phyloP scores from a whole-genome alignment of 2,888 invertebrate genomes.

The Leptinotarsa juncta region DNA sequence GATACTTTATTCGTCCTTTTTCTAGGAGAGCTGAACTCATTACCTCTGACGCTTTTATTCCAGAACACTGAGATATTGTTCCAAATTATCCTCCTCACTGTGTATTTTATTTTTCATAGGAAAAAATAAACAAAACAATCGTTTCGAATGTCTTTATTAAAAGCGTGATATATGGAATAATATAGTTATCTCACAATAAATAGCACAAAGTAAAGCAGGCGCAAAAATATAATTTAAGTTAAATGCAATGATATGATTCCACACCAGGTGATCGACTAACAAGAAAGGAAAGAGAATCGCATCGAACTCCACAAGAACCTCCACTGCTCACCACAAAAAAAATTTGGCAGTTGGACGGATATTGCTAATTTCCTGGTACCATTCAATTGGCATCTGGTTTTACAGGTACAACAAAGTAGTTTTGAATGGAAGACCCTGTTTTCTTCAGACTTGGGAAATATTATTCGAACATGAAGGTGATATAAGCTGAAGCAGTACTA shows the following conservation, averaged over 20 bases:
- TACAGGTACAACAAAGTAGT: neutral
- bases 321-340: neutral
- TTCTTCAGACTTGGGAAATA: neutral
- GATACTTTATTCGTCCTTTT: no score
- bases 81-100: neutral
- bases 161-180: constrained; percentile 38
- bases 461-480: neutral
- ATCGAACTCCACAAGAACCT: constrained; percentile 1
- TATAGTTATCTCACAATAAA: constrained; percentile 37
- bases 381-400: neutral
- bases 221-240: constrained; percentile 13
- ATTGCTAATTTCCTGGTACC: neutral
- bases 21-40: no score
- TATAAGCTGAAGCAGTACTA: no score
- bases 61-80: no score
- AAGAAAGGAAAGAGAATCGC: constrained; percentile 5
- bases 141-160: constrained; percentile 33
- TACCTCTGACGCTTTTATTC: no score
- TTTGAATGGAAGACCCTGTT: neutral
- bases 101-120: neutral
- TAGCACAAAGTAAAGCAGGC: constrained; percentile 37
- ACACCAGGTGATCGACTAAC: constrained; percentile 6
- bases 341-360: neutral
- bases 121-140: neutral
- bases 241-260: constrained; percentile 26